Base-by-base conservation (phyloP, 2,797 vertebrate species). In the Lutjanus argentimaculatus region DNA sequence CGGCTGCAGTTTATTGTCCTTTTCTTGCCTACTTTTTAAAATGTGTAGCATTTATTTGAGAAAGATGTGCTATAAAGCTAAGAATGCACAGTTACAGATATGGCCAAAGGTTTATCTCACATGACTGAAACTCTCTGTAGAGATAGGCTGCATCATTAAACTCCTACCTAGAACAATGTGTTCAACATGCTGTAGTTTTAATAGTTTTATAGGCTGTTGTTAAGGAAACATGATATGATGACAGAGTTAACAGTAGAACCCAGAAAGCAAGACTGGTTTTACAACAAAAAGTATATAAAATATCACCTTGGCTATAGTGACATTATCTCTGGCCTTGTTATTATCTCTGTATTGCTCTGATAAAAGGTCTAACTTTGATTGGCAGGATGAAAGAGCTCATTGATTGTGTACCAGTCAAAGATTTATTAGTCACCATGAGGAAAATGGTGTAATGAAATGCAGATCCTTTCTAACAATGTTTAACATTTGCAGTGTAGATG, bases 251-350 rank as follows among this genome's bases (percentile, higher is more conserved):
- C 30, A 66, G 58, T 52, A 46, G 42, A 61, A 16, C 57, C 61
- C 55, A 52, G 19, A 45, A 16, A 73, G 4, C 1, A 6, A 16
- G 10, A 43, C 1, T 6, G 8, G 12, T 51, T 83, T 70, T 72
- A 78, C 67, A 80, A 48, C 22, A 71, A 3, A 19, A 7, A 25
- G 46, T 16, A 53, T 7, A 68, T 85, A 84, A 80, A 84, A 67
- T 22, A 70, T 56, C 55, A 46, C 11, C 68, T 43, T 69, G 55
- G 55, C 7, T 62, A 45, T 75, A 63, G 53, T 79, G 5, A 30
- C 40, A 16, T 10, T 19, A 74, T 72, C 74, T 40, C 15, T 77
- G 75, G 6, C 69, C 70, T 77, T 79, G 49, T 61, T 72, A 22
- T 82, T 82, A 76, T 84, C 73, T 36, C 40, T 64, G 22, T 25